phyloP scores from a whole-genome alignment of 2,888 invertebrate genomes.

The Dryocosmus kuriphilus region DNA sequence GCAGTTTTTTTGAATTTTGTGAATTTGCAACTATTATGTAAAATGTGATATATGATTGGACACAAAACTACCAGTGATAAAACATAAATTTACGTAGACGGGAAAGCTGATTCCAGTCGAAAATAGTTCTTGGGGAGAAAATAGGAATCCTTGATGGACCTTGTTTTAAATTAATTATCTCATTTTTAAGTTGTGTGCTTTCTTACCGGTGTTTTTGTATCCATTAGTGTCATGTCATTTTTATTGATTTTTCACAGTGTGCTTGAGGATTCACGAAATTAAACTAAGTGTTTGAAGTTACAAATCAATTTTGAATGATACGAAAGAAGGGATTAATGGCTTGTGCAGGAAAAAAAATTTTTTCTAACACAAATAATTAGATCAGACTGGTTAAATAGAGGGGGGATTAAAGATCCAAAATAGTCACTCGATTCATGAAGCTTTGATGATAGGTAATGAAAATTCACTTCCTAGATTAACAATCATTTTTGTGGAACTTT shows the following conservation, averaged over 20 bases:
- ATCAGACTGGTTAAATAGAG: neutral
- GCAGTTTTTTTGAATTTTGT: too few species aligned
- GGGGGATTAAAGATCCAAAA: neutral
- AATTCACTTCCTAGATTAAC: neutral
- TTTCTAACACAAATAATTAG: neutral
- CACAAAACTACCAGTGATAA: too few species aligned
- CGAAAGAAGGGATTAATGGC: neutral
- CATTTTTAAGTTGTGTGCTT: too few species aligned
- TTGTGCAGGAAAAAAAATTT: neutral
- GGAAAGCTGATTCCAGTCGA: neutral
- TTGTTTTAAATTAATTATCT: too few species aligned
- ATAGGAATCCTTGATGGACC: too few species aligned
- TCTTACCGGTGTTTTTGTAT: neutral
- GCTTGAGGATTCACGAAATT: neutral
- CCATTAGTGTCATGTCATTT: neutral
- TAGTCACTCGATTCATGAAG: neutral
- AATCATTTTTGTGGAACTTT: neutral
- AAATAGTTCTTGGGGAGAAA: neutral
- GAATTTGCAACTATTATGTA: too few species aligned
- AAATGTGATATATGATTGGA: too few species aligned
- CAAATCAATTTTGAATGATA: neutral
- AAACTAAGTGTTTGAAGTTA: neutral
- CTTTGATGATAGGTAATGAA: neutral
- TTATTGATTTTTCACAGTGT: neutral
- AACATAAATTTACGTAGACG: too few species aligned